phyloP scores from a whole-genome alignment of 1,140 invertebrate species.

The Papilio machaon region DNA sequence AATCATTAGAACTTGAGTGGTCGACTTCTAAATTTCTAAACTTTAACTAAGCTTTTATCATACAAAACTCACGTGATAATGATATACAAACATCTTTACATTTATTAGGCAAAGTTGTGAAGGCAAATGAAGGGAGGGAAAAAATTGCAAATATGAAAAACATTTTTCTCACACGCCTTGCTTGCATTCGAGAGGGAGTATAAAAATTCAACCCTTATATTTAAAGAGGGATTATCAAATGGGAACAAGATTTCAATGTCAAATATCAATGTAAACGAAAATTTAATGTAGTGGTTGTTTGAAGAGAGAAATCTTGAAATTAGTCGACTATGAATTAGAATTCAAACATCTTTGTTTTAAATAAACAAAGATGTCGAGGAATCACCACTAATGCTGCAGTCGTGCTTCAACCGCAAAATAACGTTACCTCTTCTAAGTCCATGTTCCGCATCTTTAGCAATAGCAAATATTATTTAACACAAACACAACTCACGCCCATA shows the following conservation, averaged over 20 bases:
- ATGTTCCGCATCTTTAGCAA: neutral
- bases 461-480: neutral
- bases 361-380: neutral
- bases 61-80: neutral
- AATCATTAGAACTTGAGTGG: neutral
- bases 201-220: neutral
- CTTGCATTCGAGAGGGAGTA: neutral
- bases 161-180: neutral
- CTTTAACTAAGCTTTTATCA: neutral
- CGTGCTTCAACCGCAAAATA: slow-evolving; percentile 13
- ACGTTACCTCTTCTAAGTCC: neutral
- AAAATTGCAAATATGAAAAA: neutral
- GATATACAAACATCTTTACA: neutral
- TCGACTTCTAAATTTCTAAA: neutral
- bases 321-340: neutral
- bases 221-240: neutral
- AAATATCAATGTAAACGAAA: neutral
- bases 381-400: neutral
- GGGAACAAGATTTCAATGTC: neutral
- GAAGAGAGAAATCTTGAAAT: neutral
- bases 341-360: neutral
- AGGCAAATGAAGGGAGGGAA: neutral
- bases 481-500: neutral
- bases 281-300: neutral
- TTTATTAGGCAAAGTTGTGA: neutral